Evolutionary conservation across 1,140 invertebrate species (phyloP).

Genomic region (Metaphire vulgaris): DNA sequence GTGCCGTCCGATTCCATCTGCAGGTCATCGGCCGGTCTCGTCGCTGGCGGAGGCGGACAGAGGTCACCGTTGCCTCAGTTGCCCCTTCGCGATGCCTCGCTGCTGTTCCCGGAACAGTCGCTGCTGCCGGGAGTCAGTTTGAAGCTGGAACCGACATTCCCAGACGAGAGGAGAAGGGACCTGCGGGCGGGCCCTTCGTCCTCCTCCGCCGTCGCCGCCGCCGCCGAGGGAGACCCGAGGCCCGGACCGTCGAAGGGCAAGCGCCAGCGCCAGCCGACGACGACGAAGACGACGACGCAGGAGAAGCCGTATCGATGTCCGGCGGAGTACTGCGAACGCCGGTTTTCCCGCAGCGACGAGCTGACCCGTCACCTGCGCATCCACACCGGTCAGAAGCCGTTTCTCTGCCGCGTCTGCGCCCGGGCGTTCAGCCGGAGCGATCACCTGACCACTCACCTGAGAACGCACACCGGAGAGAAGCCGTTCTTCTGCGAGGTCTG

Average conservation of each 20-base stretch:
- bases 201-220: too few relatives aligned
- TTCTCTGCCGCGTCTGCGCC: constrained; percentile 76
- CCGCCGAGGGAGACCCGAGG: too few relatives aligned
- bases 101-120: neutral
- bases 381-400: constrained; percentile 73
- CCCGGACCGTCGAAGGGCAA: neutral
- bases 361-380: constrained; percentile 57
- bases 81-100: too few relatives aligned
- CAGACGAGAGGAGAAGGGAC: too few relatives aligned
- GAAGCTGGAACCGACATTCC: neutral
- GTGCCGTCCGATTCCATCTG: too few relatives aligned
- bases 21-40: too few relatives aligned
- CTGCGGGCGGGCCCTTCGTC: neutral
- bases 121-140: neutral
- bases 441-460: constrained; percentile 77
- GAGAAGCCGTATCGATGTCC: too few relatives aligned
- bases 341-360: constrained; percentile 29
- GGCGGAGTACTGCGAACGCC: neutral
- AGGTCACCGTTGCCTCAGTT: neutral
- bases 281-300: too few relatives aligned
- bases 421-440: constrained; percentile 82
- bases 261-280: neutral
- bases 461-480: constrained; percentile 80
- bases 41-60: neutral
- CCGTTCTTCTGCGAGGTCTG: constrained; percentile 77